These are phyloP conservation scores for Agonum fuliginosum DNA, from an alignment of 2,888 invertebrate species.

Conservation along the genomic window DNA sequence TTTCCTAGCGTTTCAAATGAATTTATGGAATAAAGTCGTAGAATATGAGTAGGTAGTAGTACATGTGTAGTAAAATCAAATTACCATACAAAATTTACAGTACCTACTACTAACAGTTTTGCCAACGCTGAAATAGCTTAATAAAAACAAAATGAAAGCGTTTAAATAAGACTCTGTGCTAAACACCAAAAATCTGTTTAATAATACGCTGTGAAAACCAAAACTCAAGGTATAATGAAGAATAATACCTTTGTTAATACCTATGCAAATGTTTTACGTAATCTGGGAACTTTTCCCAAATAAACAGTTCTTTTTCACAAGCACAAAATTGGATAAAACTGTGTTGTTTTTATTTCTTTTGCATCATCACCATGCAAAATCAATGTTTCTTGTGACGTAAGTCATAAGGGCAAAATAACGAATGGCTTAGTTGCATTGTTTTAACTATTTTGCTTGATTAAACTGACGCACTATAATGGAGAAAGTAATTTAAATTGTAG, in stretches of 20 bases:
- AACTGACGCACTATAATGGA: neutral
- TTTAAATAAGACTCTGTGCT: neutral
- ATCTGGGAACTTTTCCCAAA: neutral
- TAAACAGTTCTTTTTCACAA: slow-evolving; percentile 1
- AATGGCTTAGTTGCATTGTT: neutral
- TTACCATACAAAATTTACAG: too few species aligned
- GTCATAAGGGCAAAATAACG: neutral
- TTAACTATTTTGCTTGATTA: neutral
- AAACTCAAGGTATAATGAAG: neutral
- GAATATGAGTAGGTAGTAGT: too few species aligned
- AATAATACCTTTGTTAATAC: neutral
- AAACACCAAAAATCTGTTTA: neutral
- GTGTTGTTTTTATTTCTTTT: neutral
- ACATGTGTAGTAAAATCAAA: too few species aligned
- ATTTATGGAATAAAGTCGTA: too few species aligned
- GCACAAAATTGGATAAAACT: neutral
- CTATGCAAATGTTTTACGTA: slow-evolving; percentile 1
- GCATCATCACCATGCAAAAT: neutral
- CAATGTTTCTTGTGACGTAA: neutral
- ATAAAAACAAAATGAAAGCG: neutral
- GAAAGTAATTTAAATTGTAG: neutral
- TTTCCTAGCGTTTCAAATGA: too few species aligned
- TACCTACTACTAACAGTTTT: too few species aligned
- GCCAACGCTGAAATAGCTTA: too few species aligned
- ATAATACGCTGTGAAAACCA: neutral